These are phyloP conservation scores for Dallia pectoralis DNA, from an alignment of 2,797 vertebrate species.

Conservation along the genomic window DNA sequence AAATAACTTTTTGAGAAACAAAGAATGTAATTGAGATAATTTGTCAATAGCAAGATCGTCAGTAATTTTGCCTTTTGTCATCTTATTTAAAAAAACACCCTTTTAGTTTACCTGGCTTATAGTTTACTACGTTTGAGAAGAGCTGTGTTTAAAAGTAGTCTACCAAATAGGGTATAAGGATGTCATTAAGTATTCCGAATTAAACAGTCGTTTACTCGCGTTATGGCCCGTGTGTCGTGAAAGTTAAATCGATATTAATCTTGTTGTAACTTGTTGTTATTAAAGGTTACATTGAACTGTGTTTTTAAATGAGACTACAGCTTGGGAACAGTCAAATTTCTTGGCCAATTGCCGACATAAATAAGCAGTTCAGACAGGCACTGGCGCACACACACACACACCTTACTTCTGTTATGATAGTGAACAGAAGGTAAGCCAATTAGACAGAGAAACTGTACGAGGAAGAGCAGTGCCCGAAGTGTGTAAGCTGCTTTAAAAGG, in stretches of 20 bases:
- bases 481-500: constrained; percentile 51
- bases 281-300: constrained; percentile 38
- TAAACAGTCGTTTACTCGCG: constrained; percentile 5
- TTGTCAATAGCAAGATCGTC: not conserved
- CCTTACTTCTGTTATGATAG: not conserved
- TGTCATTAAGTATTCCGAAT: constrained; percentile 25
- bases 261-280: constrained; percentile 30
- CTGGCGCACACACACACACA: not conserved
- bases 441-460: constrained; percentile 51
- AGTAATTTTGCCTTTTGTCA: not conserved
- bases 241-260: constrained; percentile 24
- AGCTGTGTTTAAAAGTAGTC: not conserved
- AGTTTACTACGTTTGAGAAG: no score
- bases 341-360: not conserved
- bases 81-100: no score
- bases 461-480: constrained; percentile 47
- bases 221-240: constrained; percentile 20
- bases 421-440: constrained; percentile 43
- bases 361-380: constrained; percentile 2
- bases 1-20: no score
- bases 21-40: not conserved
- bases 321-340: not conserved
- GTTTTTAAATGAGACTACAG: not conserved
- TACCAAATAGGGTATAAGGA: not conserved
- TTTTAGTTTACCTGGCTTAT: constrained; percentile 6